These are phyloP conservation scores for Diarsia rubi DNA, from an alignment of 2,888 invertebrate genomes.

Conservation along the genomic window DNA sequence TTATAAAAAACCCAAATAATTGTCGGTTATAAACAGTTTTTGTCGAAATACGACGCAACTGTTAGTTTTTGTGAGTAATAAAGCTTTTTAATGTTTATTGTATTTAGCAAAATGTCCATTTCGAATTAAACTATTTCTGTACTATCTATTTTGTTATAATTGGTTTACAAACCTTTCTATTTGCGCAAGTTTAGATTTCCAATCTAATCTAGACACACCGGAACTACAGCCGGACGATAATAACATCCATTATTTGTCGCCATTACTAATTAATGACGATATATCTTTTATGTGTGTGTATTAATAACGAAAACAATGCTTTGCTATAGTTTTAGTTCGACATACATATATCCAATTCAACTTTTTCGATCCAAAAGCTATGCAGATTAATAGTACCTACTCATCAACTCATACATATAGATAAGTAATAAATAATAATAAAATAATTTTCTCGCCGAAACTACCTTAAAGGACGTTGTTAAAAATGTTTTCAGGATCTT, in stretches of 20 bases:
- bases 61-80: conserved; percentile 47
- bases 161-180: conserved; percentile 41
- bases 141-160: conserved; percentile 27
- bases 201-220: conserved; percentile 25
- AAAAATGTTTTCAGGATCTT: neutral
- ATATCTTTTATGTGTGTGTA: neutral
- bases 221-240: conserved; percentile 27
- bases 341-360: neutral
- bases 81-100: conserved; percentile 52
- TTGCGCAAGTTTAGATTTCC: conserved; percentile 31
- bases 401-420: neutral
- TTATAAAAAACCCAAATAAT: conserved; percentile 40
- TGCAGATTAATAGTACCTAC: neutral
- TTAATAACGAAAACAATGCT: neutral
- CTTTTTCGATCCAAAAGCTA: neutral
- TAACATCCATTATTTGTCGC: conserved; percentile 7
- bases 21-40: conserved; percentile 52
- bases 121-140: conserved; percentile 39
- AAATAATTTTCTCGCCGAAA: neutral
- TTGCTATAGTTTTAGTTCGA: neutral
- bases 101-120: conserved; percentile 53
- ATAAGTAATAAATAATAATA: no score
- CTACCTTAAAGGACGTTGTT: neutral
- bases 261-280: conserved; percentile 25
- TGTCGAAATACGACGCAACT: conserved; percentile 50